Evolutionary conservation across 2,888 invertebrate species (phyloP).

Genomic region (Galerucella pusilla): DNA sequence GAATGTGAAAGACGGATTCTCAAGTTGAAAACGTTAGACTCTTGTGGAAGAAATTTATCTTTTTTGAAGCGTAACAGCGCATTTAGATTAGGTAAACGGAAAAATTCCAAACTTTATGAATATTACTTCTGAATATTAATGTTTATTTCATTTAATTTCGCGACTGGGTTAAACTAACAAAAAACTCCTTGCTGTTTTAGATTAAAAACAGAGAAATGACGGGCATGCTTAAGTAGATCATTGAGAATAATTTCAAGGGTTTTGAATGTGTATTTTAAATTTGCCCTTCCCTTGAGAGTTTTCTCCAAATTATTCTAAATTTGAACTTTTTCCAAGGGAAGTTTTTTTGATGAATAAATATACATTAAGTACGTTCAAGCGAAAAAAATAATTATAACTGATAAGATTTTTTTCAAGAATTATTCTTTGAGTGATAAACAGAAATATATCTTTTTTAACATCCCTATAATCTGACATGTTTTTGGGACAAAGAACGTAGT

Average conservation of each 20-base stretch:
- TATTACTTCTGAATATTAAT: conserved; percentile 30
- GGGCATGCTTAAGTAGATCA: conserved; percentile 8
- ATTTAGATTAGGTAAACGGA: conserved; percentile 22
- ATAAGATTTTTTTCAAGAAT: background rate
- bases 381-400: background rate
- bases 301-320: background rate
- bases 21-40: conserved; percentile 21
- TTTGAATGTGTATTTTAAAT: background rate
- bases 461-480: no score
- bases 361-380: background rate
- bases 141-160: conserved; percentile 18
- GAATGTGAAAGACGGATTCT: conserved; percentile 21
- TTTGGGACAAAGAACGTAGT: no score
- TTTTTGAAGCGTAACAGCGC: conserved; percentile 21
- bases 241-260: conserved; percentile 1
- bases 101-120: conserved; percentile 22
- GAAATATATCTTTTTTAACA: no score
- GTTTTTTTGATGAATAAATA: background rate
- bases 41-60: conserved; percentile 24
- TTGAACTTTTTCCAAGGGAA: background rate
- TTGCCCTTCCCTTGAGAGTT: background rate
- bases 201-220: conserved; percentile 14
- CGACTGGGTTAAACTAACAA: conserved; percentile 7
- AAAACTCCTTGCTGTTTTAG: conserved; percentile 5
- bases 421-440: no score